These are phyloP conservation scores for Ganaspis sp. DNA, from an alignment of 1,140 invertebrate species.

Conservation along the genomic window DNA sequence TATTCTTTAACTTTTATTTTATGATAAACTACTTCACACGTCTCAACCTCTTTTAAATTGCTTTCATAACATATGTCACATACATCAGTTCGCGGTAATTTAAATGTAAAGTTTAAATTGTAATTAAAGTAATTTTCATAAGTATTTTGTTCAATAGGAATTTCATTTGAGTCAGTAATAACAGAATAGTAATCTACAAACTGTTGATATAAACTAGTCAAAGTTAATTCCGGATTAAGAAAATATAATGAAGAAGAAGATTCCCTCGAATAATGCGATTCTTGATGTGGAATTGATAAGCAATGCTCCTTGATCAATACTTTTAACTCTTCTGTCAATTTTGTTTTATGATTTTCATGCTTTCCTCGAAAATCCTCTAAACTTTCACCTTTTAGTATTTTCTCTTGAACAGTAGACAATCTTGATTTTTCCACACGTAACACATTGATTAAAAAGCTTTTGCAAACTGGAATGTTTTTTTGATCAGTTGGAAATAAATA, in stretches of 20 bases:
- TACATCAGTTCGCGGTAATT: constrained; percentile 1
- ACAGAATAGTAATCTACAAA: background rate
- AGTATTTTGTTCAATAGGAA: background rate
- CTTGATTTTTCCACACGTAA: constrained; percentile 21
- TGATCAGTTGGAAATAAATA: constrained; percentile 28
- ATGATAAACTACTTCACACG: too few relatives aligned
- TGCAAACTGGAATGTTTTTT: constrained; percentile 37
- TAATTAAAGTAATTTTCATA: constrained; percentile 14
- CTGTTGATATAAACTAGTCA: background rate
- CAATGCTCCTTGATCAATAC: background rate
- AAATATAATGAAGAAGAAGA: too few relatives aligned
- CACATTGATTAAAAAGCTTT: constrained; percentile 36
- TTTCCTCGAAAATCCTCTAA: constrained; percentile 34
- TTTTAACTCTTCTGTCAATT: constrained; percentile 29
- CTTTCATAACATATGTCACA: constrained; percentile 1
- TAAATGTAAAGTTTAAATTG: constrained; percentile 2
- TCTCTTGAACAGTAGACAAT: constrained; percentile 35
- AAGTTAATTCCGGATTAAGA: background rate
- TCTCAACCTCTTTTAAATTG: background rate
- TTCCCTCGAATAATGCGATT: too few relatives aligned
- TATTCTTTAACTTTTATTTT: constrained; percentile 12
- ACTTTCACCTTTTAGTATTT: constrained; percentile 8
- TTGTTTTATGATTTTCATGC: constrained; percentile 29
- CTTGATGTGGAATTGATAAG: background rate
- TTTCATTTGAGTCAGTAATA: too few relatives aligned